Base-by-base conservation (phyloP, 2,888 invertebrate genomes). In the Anthophora plumipes region DNA sequence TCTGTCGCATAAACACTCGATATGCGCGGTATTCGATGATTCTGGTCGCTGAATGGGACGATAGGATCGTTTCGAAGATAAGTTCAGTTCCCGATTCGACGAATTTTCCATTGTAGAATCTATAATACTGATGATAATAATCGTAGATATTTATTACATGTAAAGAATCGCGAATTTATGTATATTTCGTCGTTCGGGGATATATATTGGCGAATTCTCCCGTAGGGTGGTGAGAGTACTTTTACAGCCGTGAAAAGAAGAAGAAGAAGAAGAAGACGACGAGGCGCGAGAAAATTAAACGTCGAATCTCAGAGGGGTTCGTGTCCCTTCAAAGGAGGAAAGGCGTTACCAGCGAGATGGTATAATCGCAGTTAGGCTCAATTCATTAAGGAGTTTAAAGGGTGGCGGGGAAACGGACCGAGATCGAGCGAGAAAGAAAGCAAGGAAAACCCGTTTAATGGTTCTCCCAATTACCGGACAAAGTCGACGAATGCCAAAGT, bases 351-450 rank as follows among this genome's bases (percentile, higher is more conserved):
- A 69, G 82, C 79, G 84, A 85, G 85, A 89, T 86, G 86, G 87
- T 87, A 87, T 88, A 91, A 89, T 89, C 90, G 87, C 81, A 84
- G 88, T 86, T 90, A 88, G 91, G 90, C 88, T 87, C 89, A 90
- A 91, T 91, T 90, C 90, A 91, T 91, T 90, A 91, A 88, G 88
- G 88, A 89, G 87, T 89, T 90, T 88, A 91, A 90, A 80, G 85
- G 85, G 71, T 66, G 85, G 43, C 63, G 68, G 66, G 57, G 57
- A 59, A 31, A 31, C 31, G 31, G 31, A 3, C 4, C 68, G 17
- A 25, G 11, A 20, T 50, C n/a, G 14, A 25, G 37, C 17, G 52
- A 41, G 64, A 50, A 73, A 59, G 72, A 43, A 55, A 52, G 59
- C 59, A 52, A 71, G 68, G n/a, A n/a, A 52, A 74, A 67, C 72